Base-by-base conservation (phyloP, 2,888 invertebrate species). In the Nudaria mundana region DNA sequence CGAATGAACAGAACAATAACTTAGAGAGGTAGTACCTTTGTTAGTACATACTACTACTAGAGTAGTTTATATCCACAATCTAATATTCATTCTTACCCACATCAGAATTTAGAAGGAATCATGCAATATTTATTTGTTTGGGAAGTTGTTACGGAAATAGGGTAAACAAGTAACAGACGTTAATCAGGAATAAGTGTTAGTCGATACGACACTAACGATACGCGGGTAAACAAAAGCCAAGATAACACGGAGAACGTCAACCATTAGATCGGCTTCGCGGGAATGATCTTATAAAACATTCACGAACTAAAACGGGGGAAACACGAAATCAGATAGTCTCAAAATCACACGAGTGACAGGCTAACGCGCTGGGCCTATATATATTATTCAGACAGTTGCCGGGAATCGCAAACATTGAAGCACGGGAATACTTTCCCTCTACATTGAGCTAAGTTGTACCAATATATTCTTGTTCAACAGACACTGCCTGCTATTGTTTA, bases 311-410 rank as follows among this genome's bases (percentile, higher is more conserved):
- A 87, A 81, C 81, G 84, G 77, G 79, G 81, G 78, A 80, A 76
- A 82, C 65, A 77, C 82, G 74, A 84, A 84, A 87, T 88, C 88
- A 86, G 83, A 86, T 88, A 86, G 87, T 86, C 88, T 85, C 81
- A 79, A 83, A 84, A 87, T 86, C 86, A 85, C 86, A 82, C 82
- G 77, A 81, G 71, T 77, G 81, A 78, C 80, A 71, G 72, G 71
- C 73, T 67, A 71, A 76, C 73, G 61, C 75, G 66, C 73, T 71
- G 67, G 66, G 71, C 66, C 65, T 75, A 71, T 78, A 88, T 88
- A 67, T 85, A 87, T 87, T 84, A 87, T 87, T 83, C 87, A 88
- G 48, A 40, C 53, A 48, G 63, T 56, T 61, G 60, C 52, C 61
- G 63, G 63, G 64, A 63, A 63, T 53, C 63, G 60, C 34, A 42